A percentile compares a stretch with the other conserved stretches of the same genome.
Evolutionary conservation across 2,888 invertebrate genomes (phyloP).

Genomic region (Orthosia gothica): DNA sequence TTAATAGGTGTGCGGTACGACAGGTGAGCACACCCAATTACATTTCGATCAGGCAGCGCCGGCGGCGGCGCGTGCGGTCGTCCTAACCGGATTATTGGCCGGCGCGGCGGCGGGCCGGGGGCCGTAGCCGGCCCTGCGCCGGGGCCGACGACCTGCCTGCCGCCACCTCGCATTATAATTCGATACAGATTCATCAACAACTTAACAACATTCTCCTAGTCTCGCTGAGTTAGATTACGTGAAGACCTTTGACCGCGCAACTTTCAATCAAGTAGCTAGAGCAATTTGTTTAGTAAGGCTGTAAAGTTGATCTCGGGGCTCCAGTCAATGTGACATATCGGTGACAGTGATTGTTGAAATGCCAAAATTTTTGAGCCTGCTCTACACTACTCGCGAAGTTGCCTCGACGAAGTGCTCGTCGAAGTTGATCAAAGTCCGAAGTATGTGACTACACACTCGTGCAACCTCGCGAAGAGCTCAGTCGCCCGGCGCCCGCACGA

Average conservation of each 20-base stretch:
- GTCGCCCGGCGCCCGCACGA: no score
- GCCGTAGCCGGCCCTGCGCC: slow-evolving; percentile 51
- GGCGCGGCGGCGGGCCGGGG: slow-evolving; percentile 63
- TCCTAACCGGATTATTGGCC: slow-evolving; percentile 86
- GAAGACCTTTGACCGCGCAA: slow-evolving; percentile 45
- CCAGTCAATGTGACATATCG: no score
- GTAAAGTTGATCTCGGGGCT: no score
- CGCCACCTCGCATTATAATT: slow-evolving; percentile 68
- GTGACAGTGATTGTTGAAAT: no score
- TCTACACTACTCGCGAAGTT: no score
- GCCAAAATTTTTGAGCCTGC: no score
- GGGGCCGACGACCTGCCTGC: slow-evolving; percentile 63
- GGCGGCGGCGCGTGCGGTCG: slow-evolving; percentile 83
- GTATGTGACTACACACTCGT: no score
- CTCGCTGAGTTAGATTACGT: slow-evolving; percentile 42
- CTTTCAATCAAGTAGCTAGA: slow-evolving; percentile 9
- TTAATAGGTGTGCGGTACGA: slow-evolving; percentile 74
- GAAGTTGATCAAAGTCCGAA: no score
- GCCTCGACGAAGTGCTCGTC: no score
- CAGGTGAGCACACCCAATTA: slow-evolving; percentile 87
- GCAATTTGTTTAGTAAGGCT: neutral
- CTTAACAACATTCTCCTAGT: slow-evolving; percentile 64
- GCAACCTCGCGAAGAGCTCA: no score
- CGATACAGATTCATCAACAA: slow-evolving; percentile 81
- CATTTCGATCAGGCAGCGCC: slow-evolving; percentile 85